phyloP scores from a whole-genome alignment of 1,140 invertebrate species.

The Bombus consobrinus region DNA sequence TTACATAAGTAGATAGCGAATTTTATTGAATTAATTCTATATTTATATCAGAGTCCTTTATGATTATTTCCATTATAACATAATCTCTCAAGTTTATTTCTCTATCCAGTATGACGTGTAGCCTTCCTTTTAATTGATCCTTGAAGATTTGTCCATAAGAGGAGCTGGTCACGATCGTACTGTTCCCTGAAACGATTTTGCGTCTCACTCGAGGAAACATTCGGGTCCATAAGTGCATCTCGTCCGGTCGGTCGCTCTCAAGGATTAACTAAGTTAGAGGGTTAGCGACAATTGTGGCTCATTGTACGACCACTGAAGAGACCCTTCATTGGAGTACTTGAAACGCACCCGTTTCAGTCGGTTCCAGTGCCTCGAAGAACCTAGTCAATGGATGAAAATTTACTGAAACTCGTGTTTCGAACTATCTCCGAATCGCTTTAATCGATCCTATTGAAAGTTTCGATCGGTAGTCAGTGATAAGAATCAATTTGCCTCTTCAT shows the following conservation, averaged over 20 bases:
- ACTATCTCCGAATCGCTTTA: not conserved
- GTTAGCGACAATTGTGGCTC: constrained; percentile 55
- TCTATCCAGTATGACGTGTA: not conserved
- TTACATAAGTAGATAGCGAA: not conserved
- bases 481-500: not conserved
- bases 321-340: not conserved
- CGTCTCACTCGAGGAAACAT: constrained; percentile 28
- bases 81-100: not conserved
- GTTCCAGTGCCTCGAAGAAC: not conserved
- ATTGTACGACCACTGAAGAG: constrained; percentile 45
- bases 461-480: not conserved
- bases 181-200: constrained; percentile 40
- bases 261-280: constrained; percentile 57
- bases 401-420: not conserved
- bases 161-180: not conserved
- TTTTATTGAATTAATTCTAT: not conserved
- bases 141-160: not conserved
- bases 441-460: not conserved
- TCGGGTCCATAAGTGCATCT: constrained; percentile 29
- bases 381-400: not conserved
- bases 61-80: not conserved
- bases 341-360: constrained; percentile 39
- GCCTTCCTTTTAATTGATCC: not conserved
- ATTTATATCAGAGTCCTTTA: not conserved
- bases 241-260: constrained; percentile 28